Evolutionary conservation across 2,113 vertebrate genomes (phyloP).

Genomic region (Datnioides undecimradiatus): DNA sequence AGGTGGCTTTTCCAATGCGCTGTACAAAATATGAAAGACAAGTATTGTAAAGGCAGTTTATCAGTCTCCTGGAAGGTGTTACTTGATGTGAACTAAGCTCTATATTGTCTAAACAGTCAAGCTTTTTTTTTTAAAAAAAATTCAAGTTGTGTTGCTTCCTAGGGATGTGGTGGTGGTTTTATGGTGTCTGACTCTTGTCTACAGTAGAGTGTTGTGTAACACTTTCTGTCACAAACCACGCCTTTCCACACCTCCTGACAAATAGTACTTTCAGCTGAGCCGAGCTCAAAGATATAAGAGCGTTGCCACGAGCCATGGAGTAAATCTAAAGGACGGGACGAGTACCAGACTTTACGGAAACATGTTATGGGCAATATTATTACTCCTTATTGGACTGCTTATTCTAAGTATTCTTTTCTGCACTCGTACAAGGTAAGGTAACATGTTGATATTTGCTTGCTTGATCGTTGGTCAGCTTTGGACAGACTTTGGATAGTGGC

Average conservation of each 20-base stretch:
- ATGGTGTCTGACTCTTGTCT: neutral
- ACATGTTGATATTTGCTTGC: neutral
- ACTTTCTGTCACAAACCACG: slow-evolving; percentile 55
- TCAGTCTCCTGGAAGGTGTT: neutral
- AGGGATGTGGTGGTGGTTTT: neutral
- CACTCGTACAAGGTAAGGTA: slow-evolving; percentile 77
- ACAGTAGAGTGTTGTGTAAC: slow-evolving; percentile 48
- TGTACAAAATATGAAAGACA: neutral
- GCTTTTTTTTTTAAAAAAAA: neutral
- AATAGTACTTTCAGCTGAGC: slow-evolving; percentile 13
- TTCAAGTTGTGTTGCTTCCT: neutral
- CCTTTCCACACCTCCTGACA: slow-evolving; percentile 68
- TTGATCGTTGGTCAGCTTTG: neutral
- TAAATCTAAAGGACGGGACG: slow-evolving; percentile 18
- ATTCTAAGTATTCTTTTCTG: slow-evolving; percentile 53
- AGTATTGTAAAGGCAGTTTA: neutral
- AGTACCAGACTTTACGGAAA: slow-evolving; percentile 11
- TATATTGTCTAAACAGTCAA: neutral
- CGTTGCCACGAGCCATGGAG: slow-evolving; percentile 12
- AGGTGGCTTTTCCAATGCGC: neutral
- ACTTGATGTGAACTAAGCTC: neutral
- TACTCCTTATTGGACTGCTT: slow-evolving; percentile 67
- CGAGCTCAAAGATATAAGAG: slow-evolving; percentile 31
- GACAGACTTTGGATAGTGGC: no score
- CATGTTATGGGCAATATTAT: slow-evolving; percentile 73